A percentile compares a stretch with the other conserved stretches of the same genome.
These are phyloP conservation scores for Nemotelus pantherinus DNA, from an alignment of 2,888 invertebrate species.

Conservation along the genomic window DNA sequence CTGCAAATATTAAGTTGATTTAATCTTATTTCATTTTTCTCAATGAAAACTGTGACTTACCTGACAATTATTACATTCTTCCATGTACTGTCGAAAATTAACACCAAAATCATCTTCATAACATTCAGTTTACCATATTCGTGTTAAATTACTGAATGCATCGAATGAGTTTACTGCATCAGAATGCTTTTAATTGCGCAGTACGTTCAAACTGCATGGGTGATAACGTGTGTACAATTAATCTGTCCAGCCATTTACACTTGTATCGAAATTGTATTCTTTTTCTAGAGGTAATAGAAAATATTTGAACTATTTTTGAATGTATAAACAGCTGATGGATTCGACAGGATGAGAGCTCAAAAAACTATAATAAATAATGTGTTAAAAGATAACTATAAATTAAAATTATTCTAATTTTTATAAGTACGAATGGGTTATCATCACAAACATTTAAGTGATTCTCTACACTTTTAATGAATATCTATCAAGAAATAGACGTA, in stretches of 20 bases:
- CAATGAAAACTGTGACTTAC: conserved; percentile 56
- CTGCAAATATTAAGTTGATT: conserved; percentile 66
- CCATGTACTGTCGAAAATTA: conserved; percentile 82
- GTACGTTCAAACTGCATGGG: conserved; percentile 78
- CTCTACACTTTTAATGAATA: too few relatives aligned
- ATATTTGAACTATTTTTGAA: background rate
- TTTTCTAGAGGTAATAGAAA: conserved; percentile 57
- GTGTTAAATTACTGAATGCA: conserved; percentile 69
- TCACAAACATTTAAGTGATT: too few relatives aligned
- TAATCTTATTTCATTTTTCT: too few relatives aligned
- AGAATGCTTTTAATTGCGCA: conserved; percentile 76
- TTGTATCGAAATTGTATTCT: conserved; percentile 72
- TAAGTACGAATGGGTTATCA: too few relatives aligned
- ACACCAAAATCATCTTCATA: conserved; percentile 81
- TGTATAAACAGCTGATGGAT: too few relatives aligned
- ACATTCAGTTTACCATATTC: conserved; percentile 73
- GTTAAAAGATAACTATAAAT: too few relatives aligned
- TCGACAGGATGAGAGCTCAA: too few relatives aligned
- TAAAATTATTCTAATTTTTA: too few relatives aligned
- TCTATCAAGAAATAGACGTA: too few relatives aligned
- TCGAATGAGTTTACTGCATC: conserved; percentile 68
- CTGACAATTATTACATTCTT: conserved; percentile 85
- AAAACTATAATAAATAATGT: too few relatives aligned
- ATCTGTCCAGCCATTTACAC: conserved; percentile 85
- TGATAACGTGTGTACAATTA: conserved; percentile 83